Conservation (phyloP, 2,888 invertebrate genomes). For the Caenorhabditis auriculariae region DNA sequence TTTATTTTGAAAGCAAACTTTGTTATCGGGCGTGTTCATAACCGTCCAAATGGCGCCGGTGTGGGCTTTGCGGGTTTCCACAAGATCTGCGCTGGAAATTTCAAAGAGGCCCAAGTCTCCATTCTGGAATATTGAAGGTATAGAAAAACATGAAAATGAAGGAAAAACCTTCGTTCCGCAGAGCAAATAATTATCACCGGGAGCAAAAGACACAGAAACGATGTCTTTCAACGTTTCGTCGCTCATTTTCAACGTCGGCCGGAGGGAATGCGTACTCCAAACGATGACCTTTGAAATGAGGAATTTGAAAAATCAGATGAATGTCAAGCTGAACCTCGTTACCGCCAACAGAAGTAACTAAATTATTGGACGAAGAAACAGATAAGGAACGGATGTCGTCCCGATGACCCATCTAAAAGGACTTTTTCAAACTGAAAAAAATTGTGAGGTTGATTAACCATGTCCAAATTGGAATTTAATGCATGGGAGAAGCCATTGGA, state of each 20-base stretch:
- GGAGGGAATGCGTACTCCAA: conserved; percentile 76
- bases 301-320: not conserved
- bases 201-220: conserved; percentile 78
- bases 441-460: conserved; percentile 17
- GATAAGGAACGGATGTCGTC: conserved; percentile 83
- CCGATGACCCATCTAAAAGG: conserved; percentile 76
- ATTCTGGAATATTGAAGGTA: conserved; percentile 7
- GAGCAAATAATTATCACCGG: conserved; percentile 85
- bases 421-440: not conserved
- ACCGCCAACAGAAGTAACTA: conserved; percentile 54
- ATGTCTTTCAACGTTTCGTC: conserved; percentile 72
- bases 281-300: conserved; percentile 73
- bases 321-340: too few species aligned
- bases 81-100: conserved; percentile 77
- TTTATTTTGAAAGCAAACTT: too few species aligned
- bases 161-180: conserved; percentile 83
- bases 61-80: conserved; percentile 79
- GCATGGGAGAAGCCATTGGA: conserved; percentile 31
- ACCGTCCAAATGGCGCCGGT: conserved; percentile 79
- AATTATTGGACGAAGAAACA: conserved; percentile 85
- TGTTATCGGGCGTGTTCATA: conserved; percentile 72
- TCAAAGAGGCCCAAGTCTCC: conserved; percentile 83
- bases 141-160: not conserved
- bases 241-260: conserved; percentile 75
- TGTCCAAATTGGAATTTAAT: conserved; percentile 36